These are phyloP conservation scores for Himantopus leucocephalus DNA, from an alignment of 2,113 vertebrate genomes.

Conservation along the genomic window DNA sequence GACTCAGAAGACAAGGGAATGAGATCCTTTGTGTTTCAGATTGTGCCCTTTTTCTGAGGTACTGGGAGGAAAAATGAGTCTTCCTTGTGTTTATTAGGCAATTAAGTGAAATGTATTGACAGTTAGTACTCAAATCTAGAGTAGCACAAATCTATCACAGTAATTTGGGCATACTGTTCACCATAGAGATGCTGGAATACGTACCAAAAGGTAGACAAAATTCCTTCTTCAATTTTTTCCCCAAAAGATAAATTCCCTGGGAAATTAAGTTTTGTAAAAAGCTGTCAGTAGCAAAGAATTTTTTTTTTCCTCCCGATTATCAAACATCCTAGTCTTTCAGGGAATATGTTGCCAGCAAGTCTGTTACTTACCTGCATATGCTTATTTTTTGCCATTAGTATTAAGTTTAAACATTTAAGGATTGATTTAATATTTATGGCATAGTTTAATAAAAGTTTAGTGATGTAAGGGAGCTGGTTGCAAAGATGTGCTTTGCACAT, in stretches of 20 bases:
- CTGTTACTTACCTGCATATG: background rate
- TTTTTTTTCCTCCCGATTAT: background rate
- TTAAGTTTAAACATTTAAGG: constrained; percentile 55
- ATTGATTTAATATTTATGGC: constrained; percentile 71
- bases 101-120: background rate
- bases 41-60: background rate
- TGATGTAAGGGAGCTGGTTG: constrained; percentile 61
- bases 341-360: background rate
- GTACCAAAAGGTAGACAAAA: background rate
- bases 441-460: constrained; percentile 66
- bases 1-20: background rate
- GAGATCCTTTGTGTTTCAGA: background rate
- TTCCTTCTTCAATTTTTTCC: background rate
- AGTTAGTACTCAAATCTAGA: background rate
- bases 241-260: background rate
- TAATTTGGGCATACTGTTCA: background rate
- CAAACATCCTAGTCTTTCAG: background rate
- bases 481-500: constrained; percentile 65
- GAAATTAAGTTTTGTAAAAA: constrained; percentile 21
- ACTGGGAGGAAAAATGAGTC: background rate
- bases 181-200: background rate
- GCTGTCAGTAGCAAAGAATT: background rate
- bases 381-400: background rate
- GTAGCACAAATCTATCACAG: background rate
- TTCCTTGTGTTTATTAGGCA: background rate